These are phyloP conservation scores for Anorthoa munda DNA, from an alignment of 2,888 invertebrate genomes.

Conservation along the genomic window DNA sequence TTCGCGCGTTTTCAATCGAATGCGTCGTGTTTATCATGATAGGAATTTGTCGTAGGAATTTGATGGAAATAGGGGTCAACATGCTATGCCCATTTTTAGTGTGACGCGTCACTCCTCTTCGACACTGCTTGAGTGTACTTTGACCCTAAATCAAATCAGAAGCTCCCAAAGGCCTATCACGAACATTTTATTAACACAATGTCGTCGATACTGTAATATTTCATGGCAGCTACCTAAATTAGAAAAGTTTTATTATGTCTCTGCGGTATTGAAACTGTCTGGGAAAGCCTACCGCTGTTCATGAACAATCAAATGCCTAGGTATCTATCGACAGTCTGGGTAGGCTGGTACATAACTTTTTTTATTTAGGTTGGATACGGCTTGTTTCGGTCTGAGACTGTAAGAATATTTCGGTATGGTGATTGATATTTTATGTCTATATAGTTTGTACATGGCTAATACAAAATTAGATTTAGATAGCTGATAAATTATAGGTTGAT, in stretches of 20 bases:
- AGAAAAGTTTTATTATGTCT: slow-evolving; percentile 61
- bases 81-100: no score
- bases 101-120: no score
- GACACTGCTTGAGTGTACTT: no score
- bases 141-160: slow-evolving; percentile 19
- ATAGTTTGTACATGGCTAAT: no score
- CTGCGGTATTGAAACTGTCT: slow-evolving; percentile 24
- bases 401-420: not conserved
- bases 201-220: slow-evolving; percentile 48
- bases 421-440: not conserved
- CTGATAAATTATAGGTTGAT: no score
- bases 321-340: slow-evolving; percentile 6
- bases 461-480: no score
- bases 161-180: not conserved
- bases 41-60: no score
- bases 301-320: slow-evolving; percentile 20
- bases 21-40: no score
- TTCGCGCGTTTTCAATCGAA: no score
- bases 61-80: no score
- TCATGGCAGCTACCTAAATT: slow-evolving; percentile 50
- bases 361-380: slow-evolving; percentile 6
- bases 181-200: slow-evolving; percentile 29
- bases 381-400: not conserved
- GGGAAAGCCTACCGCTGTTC: slow-evolving; percentile 28
- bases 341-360: not conserved